Conservation (phyloP, 1,140 invertebrate species). For the Drosophila ficusphila region DNA sequence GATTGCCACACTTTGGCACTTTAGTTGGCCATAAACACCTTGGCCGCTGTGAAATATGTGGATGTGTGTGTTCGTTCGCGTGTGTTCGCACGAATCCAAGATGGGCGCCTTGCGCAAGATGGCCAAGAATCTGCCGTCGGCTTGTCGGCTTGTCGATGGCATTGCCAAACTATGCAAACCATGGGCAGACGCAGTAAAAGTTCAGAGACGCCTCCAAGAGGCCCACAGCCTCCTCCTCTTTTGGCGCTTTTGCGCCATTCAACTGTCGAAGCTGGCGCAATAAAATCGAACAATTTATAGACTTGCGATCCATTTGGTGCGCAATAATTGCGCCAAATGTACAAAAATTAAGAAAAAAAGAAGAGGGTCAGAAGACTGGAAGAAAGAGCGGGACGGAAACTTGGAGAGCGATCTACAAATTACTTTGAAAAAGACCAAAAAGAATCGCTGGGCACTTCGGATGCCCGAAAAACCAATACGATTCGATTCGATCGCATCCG, state of each 20-base stretch:
- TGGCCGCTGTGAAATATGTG: constrained; percentile 17
- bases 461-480: constrained; percentile 28
- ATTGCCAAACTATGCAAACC: constrained; percentile 79
- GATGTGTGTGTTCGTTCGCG: background rate
- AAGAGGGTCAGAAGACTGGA: constrained; percentile 1
- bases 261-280: constrained; percentile 81
- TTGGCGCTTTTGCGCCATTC: constrained; percentile 63
- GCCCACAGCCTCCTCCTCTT: background rate
- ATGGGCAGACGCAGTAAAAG: constrained; percentile 43
- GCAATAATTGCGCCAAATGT: constrained; percentile 82
- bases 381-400: background rate
- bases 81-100: constrained; percentile 43
- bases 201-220: constrained; percentile 5
- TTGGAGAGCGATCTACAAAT: constrained; percentile 3
- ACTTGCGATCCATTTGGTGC: constrained; percentile 79
- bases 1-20: constrained; percentile 42
- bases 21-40: constrained; percentile 62
- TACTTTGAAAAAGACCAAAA: constrained; percentile 12
- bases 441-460: constrained; percentile 8
- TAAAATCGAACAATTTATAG: constrained; percentile 83
- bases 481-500: constrained; percentile 40
- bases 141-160: constrained; percentile 44
- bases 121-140: constrained; percentile 42
- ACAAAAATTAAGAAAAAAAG: constrained; percentile 66
- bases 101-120: constrained; percentile 75